A percentile compares a stretch with the other conserved stretches of the same genome.
These are phyloP conservation scores for Dynastes maya DNA, from an alignment of 2,888 invertebrate species.

Conservation along the genomic window DNA sequence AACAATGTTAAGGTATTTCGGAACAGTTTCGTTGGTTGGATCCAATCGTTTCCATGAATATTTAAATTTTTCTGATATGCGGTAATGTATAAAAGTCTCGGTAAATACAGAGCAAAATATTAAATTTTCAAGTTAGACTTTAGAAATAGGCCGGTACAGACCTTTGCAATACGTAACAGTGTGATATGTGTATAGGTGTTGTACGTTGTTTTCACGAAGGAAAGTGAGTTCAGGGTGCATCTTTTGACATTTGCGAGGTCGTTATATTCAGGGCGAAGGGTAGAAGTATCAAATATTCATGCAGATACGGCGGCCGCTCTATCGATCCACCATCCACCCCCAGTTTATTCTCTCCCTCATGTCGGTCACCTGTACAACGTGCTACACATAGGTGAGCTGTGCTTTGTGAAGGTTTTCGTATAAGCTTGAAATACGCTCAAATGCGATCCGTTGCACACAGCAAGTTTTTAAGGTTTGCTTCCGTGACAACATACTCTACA, in stretches of 20 bases:
- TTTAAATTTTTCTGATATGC: no score
- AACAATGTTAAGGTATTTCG: no score
- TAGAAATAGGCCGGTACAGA: no score
- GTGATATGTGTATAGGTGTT: not conserved
- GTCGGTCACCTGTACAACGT: conserved; percentile 53
- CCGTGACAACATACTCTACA: no score
- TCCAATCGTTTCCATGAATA: no score
- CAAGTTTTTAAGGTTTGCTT: no score
- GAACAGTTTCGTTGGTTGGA: no score
- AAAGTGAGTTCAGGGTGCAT: conserved; percentile 50
- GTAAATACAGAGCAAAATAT: no score
- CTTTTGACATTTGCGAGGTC: conserved; percentile 52
- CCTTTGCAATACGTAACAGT: no score
- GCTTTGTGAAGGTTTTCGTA: conserved; percentile 9
- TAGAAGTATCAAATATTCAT: conserved; percentile 68
- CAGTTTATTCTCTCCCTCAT: conserved; percentile 53
- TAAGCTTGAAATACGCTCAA: not conserved
- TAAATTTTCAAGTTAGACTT: no score
- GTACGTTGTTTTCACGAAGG: conserved; percentile 32
- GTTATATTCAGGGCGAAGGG: conserved; percentile 54
- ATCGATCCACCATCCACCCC: conserved; percentile 64
- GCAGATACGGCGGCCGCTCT: conserved; percentile 66
- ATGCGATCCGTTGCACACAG: no score
- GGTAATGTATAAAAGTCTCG: no score
- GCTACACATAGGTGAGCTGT: conserved; percentile 51